Base-by-base conservation (phyloP, 2,888 invertebrate species). In the Cremastinae sp. region DNA sequence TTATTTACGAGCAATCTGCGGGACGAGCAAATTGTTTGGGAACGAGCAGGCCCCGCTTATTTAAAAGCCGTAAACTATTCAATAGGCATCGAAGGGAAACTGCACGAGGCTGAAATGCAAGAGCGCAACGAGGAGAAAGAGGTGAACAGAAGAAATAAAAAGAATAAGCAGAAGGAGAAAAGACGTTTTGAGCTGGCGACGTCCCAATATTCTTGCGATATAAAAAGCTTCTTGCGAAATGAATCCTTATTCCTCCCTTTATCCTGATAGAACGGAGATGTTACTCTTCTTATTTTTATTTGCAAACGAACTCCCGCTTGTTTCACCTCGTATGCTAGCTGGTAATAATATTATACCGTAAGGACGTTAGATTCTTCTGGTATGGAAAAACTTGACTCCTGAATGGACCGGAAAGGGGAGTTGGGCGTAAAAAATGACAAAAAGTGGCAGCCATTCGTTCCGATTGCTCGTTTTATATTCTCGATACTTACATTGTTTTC, bases 1-100 rank as follows among this genome's bases (percentile, higher is more conserved):
- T 89, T 89, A 89, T 89, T 89, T 89, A 89, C 88, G 89, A 89
- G 88, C 88, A 87, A 89, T 88, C 87, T 85, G 84, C 83, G 85
- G 83, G 84, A 84, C 83, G 85, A 83, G 86, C 84, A 88, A 89
- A 88, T 89, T 88, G 88, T 89, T 89, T 88, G 88, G 85, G 87
- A 88, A 86, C 84, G 82, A 79, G 80, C 79, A 84, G 83, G 28
- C 28, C 28, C 86, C 65, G 85, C 87, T 88, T 87, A 88, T 89
- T 89, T 88, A 88, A 87, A 88, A 88, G 87, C 86, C 87, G 84
- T 89, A 88, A 89, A 88, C 87, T 84, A 87, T 88, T 87, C 87
- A 85, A 85, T 86, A 83, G 80, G 74, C 76, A 73, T 68, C 56
- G 49, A 61, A 70, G 75, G 70, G 68, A 68, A 68, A 35, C 53